Evolutionary conservation across 2,888 invertebrate genomes (phyloP).

Genomic region (Chloroclysta siterata): DNA sequence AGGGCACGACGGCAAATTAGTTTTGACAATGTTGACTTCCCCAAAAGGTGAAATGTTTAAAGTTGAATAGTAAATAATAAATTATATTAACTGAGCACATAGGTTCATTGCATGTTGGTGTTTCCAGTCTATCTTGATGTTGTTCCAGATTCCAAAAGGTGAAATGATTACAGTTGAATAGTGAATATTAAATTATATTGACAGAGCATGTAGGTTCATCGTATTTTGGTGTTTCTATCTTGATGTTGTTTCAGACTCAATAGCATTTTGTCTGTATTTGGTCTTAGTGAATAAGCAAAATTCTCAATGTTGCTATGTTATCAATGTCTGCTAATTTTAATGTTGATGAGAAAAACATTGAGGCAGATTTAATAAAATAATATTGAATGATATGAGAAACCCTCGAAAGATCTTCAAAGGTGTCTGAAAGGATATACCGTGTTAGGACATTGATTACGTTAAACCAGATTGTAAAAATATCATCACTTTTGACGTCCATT

Average conservation of each 20-base stretch:
- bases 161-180: constrained; percentile 47
- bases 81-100: constrained; percentile 6
- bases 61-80: constrained; percentile 8
- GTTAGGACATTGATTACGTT: too few species aligned
- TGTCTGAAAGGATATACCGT: too few species aligned
- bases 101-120: background rate
- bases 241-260: constrained; percentile 7
- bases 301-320: background rate
- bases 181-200: constrained; percentile 6
- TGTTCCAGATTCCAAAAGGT: constrained; percentile 63
- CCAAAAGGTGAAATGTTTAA: constrained; percentile 68
- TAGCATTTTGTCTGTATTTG: constrained; percentile 2
- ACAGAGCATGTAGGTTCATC: background rate
- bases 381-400: too few species aligned
- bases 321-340: background rate
- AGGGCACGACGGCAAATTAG: constrained; percentile 86
- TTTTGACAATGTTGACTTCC: constrained; percentile 83
- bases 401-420: too few species aligned
- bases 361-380: too few species aligned
- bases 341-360: background rate
- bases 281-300: constrained; percentile 2
- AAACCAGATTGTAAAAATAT: too few species aligned
- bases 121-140: constrained; percentile 2
- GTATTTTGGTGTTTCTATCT: constrained; percentile 2
- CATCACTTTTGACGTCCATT: too few species aligned